Percentiles rank a stretch among this genome's conserved stretches.
These are phyloP conservation scores for Gopherus flavomarginatus DNA, from an alignment of 2,113 vertebrate species.

Conservation along the genomic window DNA sequence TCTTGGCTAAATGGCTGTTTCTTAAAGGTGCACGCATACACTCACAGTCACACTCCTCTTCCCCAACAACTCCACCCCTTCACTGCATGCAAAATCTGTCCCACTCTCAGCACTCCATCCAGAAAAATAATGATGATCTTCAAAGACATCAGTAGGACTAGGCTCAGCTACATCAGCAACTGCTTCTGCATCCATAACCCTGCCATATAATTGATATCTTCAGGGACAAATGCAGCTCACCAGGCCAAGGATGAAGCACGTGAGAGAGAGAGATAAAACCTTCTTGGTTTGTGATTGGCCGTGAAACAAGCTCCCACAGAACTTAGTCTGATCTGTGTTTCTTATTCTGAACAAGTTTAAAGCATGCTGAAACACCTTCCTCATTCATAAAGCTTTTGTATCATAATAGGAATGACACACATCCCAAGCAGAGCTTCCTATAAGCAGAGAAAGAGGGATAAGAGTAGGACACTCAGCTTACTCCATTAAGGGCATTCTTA, in stretches of 20 bases:
- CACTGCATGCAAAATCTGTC: background rate
- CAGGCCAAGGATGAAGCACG: background rate
- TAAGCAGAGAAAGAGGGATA: background rate
- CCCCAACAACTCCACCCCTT: background rate
- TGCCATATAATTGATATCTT: background rate
- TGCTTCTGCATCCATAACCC: accelerated
- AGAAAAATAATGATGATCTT: background rate
- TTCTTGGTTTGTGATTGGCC: background rate
- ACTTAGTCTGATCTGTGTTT: background rate
- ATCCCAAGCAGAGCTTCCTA: background rate
- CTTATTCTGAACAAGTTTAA: accelerated
- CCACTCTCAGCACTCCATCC: background rate
- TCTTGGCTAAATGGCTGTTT: background rate
- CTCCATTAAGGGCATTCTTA: background rate
- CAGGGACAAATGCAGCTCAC: background rate
- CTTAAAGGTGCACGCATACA: background rate
- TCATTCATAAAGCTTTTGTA: background rate
- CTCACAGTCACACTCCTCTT: background rate
- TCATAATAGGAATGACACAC: background rate
- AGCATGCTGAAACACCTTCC: background rate
- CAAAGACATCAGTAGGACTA: background rate
- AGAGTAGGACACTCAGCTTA: background rate
- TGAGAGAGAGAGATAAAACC: background rate
- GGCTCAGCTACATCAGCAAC: background rate
- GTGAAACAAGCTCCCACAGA: background rate